Conservation (phyloP, 2,113 vertebrate species). For the Mesembrinibis cayennensis region DNA sequence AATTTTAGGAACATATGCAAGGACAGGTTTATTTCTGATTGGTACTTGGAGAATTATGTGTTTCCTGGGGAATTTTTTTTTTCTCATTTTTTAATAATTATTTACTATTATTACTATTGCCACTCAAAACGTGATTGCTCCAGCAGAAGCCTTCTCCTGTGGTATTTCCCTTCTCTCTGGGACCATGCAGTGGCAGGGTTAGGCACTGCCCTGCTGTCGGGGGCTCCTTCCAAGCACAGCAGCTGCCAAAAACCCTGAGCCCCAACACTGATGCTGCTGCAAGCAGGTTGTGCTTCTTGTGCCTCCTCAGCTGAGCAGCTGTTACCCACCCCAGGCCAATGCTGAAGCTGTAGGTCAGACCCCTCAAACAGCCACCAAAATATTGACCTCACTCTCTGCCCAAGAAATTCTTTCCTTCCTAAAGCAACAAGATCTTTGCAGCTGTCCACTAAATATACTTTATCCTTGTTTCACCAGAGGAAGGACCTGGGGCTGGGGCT, state of each 20-base stretch:
- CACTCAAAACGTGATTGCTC: neutral
- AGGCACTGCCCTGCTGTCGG: neutral
- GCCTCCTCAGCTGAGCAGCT: neutral
- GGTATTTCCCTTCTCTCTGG: neutral
- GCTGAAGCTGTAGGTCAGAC: neutral
- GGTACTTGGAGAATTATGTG: neutral
- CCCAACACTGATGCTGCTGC: neutral
- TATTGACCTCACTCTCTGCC: neutral
- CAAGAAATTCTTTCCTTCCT: neutral
- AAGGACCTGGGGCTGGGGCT: neutral
- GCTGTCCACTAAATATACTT: neutral
- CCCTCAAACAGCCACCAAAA: neutral
- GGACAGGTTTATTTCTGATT: neutral
- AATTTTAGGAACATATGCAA: neutral
- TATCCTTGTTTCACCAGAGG: neutral
- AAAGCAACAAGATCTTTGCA: neutral
- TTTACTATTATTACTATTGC: neutral
- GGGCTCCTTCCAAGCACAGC: neutral
- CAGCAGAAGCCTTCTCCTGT: neutral
- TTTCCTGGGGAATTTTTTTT: neutral
- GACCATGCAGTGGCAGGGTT: accelerated
- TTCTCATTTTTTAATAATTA: neutral
- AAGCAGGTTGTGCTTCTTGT: neutral
- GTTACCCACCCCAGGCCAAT: neutral
- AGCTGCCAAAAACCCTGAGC: neutral